These are phyloP conservation scores for Chlorops oryzae DNA, from an alignment of 1,140 invertebrate species.

Conservation along the genomic window DNA sequence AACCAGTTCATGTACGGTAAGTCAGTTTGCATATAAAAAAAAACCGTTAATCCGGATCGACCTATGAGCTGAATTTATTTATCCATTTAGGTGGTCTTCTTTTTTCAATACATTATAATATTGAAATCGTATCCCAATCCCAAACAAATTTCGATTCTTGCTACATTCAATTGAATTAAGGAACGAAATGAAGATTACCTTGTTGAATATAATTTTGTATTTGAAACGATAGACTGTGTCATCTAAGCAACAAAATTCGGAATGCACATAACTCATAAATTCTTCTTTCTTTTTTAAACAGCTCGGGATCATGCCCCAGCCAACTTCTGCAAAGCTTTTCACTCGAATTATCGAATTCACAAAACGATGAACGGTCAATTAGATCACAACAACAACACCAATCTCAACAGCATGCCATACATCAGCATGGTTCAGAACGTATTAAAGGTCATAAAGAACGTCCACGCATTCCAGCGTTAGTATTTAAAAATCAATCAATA, in stretches of 20 bases:
- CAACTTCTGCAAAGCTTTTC: slow-evolving; percentile 67
- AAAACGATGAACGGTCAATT: slow-evolving; percentile 4
- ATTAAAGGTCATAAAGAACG: slow-evolving; percentile 41
- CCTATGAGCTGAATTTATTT: too few species aligned
- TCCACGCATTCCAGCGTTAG: slow-evolving; percentile 33
- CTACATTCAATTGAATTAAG: too few species aligned
- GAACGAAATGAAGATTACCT: too few species aligned
- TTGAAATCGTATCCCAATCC: neutral
- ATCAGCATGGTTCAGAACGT: slow-evolving; percentile 43
- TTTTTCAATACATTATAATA: neutral
- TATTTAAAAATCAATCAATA: neutral
- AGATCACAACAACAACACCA: slow-evolving; percentile 10
- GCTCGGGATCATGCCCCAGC: slow-evolving; percentile 86
- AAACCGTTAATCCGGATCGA: too few species aligned
- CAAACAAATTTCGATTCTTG: slow-evolving; percentile 2
- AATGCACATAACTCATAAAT: neutral
- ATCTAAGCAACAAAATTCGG: too few species aligned
- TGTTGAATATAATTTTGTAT: too few species aligned
- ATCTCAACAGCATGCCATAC: neutral
- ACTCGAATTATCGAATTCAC: slow-evolving; percentile 20
- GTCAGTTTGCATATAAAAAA: slow-evolving; percentile 7
- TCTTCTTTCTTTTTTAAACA: slow-evolving; percentile 44
- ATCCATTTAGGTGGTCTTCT: too few species aligned
- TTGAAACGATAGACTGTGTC: too few species aligned
- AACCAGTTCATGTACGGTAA: slow-evolving; percentile 64